Base-by-base conservation (phyloP, 2,888 invertebrate species). In the Lasiommata megera region DNA sequence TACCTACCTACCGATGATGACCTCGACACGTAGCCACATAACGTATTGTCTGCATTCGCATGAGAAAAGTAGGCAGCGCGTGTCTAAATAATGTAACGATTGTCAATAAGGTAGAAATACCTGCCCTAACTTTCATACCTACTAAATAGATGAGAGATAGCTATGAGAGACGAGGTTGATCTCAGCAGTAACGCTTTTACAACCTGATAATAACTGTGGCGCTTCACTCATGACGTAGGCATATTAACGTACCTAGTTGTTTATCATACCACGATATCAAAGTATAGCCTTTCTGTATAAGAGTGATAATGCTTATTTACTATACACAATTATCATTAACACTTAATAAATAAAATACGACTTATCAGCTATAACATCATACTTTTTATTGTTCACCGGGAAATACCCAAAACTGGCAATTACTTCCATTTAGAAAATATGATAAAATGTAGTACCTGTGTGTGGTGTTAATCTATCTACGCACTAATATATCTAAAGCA, bases 371-470 rank as follows among this genome's bases (percentile, higher is more conserved):
- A 3, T 9, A 31, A 9, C 34, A 34, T 11, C 11, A 34, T 3
- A 3, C 29, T 0, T 29, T 44, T 29, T 44, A 28, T 14, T 3
- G 28, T 29, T 31, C 31, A 46, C 16, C 31, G 46, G 14, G 29
- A 46, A 46, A 46, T 46, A 46, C 28, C 46, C 3, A 46, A 14
- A 31, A 46, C 11, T 29, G 14, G 14, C 31, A 31, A 46, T 46
- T 46, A 31, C 14, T 14, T 40, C 40, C 34, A 23, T 18, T 41
- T n/a, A 3, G 5, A 23, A 18, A 17, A 16, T 16, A 12, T 12
- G 23, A 43, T 43, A 43, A 12, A 28, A 28, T 1, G 3, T 23
- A n/a, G n/a, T n/a, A n/a, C n/a, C n/a, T n/a, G n/a, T n/a, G n/a
- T n/a, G n/a, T n/a, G n/a, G n/a, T n/a, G n/a, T n/a, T n/a, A n/a